Evolutionary conservation across 2,797 vertebrate genomes (phyloP).

Genomic region (Pyrocephalus nanus): DNA sequence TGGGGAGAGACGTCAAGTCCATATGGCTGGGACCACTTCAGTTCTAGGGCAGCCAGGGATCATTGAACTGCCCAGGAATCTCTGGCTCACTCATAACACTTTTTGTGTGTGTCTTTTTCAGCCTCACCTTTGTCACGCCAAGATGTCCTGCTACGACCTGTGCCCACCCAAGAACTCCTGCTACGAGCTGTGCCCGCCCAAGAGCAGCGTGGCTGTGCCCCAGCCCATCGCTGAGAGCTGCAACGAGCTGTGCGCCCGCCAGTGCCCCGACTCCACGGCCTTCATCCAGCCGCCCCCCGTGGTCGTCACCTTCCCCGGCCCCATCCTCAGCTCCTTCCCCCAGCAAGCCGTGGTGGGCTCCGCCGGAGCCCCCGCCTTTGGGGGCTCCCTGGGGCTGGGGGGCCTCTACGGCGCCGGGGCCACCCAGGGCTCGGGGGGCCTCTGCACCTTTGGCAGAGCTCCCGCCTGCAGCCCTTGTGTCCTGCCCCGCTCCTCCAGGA

Average conservation of each 20-base stretch:
- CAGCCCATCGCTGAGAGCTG: conserved; percentile 42
- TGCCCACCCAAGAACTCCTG: too few species aligned
- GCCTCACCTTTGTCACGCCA: neutral
- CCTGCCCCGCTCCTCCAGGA: neutral
- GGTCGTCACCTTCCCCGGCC: neutral
- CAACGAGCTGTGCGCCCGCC: neutral
- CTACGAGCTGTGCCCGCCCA: too few species aligned
- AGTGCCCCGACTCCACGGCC: neutral
- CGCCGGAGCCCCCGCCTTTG: neutral
- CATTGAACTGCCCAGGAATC: too few species aligned
- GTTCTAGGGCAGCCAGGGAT: too few species aligned
- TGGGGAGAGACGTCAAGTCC: too few species aligned
- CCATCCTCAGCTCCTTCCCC: conserved; percentile 62
- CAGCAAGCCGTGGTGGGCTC: conserved; percentile 38
- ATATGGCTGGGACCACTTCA: too few species aligned
- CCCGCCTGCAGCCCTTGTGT: neutral
- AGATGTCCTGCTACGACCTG: conserved; percentile 30
- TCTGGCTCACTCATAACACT: too few species aligned
- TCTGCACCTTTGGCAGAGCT: neutral
- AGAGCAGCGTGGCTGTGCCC: too few species aligned
- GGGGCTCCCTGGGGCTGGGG: neutral
- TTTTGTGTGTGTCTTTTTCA: neutral
- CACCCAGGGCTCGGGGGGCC: neutral
- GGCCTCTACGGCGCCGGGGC: neutral
- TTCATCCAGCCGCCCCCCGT: neutral